Conservation (phyloP, 2,888 invertebrate species). For the Leptothorax acervorum region DNA sequence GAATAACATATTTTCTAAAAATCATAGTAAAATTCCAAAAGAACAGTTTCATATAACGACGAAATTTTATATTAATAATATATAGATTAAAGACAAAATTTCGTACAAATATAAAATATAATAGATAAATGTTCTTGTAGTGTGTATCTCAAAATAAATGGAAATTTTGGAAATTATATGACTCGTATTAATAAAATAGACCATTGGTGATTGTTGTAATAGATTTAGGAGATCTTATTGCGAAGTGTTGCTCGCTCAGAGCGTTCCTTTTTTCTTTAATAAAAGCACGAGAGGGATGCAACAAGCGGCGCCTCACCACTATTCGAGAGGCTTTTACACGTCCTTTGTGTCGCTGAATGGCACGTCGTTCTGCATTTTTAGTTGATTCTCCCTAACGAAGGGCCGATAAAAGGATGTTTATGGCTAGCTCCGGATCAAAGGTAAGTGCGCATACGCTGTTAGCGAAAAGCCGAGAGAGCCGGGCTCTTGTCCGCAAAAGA, state of each 20-base stretch:
- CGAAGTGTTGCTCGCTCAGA: neutral
- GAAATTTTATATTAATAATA: neutral
- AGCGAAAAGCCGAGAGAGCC: conserved; percentile 72
- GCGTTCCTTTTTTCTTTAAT: conserved; percentile 20
- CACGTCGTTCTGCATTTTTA: conserved; percentile 61
- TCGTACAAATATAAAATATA: neutral
- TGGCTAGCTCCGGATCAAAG: conserved; percentile 78
- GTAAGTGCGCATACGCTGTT: conserved; percentile 80
- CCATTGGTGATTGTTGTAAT: conserved; percentile 14
- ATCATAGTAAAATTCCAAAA: neutral
- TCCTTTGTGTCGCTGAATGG: conserved; percentile 63
- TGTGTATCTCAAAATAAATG: neutral
- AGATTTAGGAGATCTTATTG: conserved; percentile 20
- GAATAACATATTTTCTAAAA: neutral
- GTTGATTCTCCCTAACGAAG: conserved; percentile 71
- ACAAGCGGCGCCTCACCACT: conserved; percentile 48
- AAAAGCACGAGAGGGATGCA: conserved; percentile 35
- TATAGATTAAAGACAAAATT: neutral
- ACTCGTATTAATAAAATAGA: neutral
- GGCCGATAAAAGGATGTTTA: conserved; percentile 81
- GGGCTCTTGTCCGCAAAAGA: conserved; percentile 50
- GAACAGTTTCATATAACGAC: neutral
- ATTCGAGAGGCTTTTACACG: conserved; percentile 53
- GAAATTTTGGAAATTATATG: neutral
- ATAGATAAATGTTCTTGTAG: neutral